phyloP scores from a whole-genome alignment of 1,140 invertebrate genomes.

The Diachasmimorpha longicaudata region DNA sequence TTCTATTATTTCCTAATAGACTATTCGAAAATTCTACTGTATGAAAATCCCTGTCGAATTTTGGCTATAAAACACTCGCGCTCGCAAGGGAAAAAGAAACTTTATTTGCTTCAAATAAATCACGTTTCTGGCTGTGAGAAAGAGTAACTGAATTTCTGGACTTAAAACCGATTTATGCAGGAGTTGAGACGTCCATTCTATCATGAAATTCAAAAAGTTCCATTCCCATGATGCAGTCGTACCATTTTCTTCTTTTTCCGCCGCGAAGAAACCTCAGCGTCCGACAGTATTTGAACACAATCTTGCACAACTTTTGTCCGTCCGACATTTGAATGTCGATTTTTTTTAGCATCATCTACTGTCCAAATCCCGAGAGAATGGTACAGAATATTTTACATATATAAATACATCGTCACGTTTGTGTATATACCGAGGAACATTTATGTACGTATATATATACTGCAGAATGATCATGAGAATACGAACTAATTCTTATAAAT shows the following conservation, averaged over 20 bases:
- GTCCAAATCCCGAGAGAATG: constrained; percentile 41
- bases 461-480: too few species aligned
- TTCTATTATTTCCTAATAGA: too few species aligned
- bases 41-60: too few species aligned
- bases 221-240: neutral
- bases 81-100: too few species aligned
- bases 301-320: constrained; percentile 57
- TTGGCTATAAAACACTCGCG: too few species aligned
- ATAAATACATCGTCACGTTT: neutral
- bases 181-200: neutral
- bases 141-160: too few species aligned
- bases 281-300: constrained; percentile 59
- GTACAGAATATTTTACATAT: constrained; percentile 52
- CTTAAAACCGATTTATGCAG: too few species aligned
- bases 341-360: constrained; percentile 32
- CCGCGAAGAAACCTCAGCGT: constrained; percentile 49
- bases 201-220: constrained; percentile 5
- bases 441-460: neutral
- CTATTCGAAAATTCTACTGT: too few species aligned
- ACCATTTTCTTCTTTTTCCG: neutral
- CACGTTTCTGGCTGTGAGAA: too few species aligned
- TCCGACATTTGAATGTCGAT: constrained; percentile 51
- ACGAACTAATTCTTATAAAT: too few species aligned
- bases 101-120: too few species aligned
- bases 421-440: neutral